phyloP scores from a whole-genome alignment of 2,113 vertebrate species.

The Typhlomys cinereus region DNA sequence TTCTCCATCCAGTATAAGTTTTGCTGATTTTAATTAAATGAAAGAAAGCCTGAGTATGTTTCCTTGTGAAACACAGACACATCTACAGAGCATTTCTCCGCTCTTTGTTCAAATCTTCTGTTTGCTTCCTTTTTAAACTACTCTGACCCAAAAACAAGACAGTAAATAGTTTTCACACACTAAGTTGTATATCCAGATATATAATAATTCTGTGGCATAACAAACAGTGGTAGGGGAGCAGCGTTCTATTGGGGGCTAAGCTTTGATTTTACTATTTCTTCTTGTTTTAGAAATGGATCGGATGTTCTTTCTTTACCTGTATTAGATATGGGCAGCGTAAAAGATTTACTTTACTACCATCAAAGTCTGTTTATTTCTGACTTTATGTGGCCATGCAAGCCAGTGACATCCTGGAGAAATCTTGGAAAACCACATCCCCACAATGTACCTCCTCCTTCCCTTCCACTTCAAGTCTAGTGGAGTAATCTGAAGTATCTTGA shows the following conservation, averaged over 20 bases:
- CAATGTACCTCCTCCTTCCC: not conserved
- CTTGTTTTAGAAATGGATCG: not conserved
- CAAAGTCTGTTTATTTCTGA: slow-evolving; percentile 1
- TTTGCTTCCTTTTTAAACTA: not conserved
- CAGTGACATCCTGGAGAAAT: not conserved
- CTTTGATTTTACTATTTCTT: slow-evolving; percentile 38
- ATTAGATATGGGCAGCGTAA: not conserved
- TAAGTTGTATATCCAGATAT: not conserved
- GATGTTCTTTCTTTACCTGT: slow-evolving; percentile 23
- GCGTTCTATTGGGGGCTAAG: not conserved
- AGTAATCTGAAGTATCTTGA: not conserved
- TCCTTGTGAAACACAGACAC: not conserved
- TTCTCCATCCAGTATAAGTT: slow-evolving; percentile 13
- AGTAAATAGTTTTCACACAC: not conserved
- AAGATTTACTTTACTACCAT: not conserved
- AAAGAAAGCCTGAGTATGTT: not conserved
- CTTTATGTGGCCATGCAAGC: not conserved
- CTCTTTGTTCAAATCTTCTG: not conserved
- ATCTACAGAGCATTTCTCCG: not conserved
- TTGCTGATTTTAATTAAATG: slow-evolving; percentile 53
- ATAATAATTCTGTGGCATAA: not conserved
- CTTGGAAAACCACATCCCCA: not conserved
- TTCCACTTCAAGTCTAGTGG: not conserved
- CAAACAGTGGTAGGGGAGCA: not conserved
- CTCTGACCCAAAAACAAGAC: not conserved